A percentile compares a stretch with the other conserved stretches of the same genome.
Evolutionary conservation across 1,140 invertebrate genomes (phyloP).

Genomic region (Phortica variegata): DNA sequence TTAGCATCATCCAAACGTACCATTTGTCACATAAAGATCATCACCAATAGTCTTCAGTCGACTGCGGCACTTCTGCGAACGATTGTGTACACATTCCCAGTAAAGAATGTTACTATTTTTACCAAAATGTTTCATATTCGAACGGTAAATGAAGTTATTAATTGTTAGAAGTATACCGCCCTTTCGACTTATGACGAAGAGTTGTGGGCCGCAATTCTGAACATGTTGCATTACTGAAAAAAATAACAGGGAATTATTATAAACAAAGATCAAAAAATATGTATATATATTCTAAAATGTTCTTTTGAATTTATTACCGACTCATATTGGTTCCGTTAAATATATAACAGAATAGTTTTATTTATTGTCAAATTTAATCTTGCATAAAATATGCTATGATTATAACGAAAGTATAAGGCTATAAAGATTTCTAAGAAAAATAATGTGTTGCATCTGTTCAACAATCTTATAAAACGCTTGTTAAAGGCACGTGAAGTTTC

Average conservation of each 20-base stretch:
- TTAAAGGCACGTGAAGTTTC: no score
- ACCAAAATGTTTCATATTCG: conserved; percentile 52
- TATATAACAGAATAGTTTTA: no score
- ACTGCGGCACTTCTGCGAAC: conserved; percentile 50
- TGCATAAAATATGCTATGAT: no score
- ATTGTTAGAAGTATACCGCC: conserved; percentile 49
- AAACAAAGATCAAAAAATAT: not conserved
- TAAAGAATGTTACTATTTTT: conserved; percentile 46
- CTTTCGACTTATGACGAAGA: conserved; percentile 52
- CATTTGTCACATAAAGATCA: conserved; percentile 54
- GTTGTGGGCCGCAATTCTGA: conserved; percentile 45
- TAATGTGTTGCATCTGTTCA: no score
- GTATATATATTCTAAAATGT: no score
- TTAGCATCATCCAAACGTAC: conserved; percentile 17
- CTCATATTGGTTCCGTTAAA: not conserved
- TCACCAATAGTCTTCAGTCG: conserved; percentile 54
- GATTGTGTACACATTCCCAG: conserved; percentile 56
- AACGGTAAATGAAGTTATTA: conserved; percentile 53
- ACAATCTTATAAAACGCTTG: no score
- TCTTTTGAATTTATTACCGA: no score
- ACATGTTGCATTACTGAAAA: conserved; percentile 47
- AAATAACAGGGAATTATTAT: conserved; percentile 4
- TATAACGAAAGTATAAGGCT: no score
- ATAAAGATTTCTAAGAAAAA: no score
- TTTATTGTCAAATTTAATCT: no score